Evolutionary conservation across 1,140 invertebrate species (phyloP).

Genomic region (Drosophila tropicalis): DNA sequence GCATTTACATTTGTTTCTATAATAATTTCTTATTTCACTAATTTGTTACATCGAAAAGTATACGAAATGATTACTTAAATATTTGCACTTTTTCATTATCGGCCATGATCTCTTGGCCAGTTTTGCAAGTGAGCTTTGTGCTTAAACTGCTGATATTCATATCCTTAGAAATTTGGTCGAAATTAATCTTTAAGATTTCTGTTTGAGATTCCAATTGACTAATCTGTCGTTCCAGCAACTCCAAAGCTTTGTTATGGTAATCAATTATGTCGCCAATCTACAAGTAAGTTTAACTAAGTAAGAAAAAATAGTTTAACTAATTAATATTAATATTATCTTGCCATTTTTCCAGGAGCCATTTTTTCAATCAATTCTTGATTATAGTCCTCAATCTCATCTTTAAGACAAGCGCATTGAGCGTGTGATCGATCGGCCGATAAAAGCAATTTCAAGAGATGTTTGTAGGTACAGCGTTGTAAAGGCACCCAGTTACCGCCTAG

Average conservation of each 20-base stretch:
- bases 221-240: constrained; percentile 36
- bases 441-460: constrained; percentile 35
- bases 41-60: constrained; percentile 16
- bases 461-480: constrained; percentile 18
- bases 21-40: constrained; percentile 30
- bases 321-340: neutral
- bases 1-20: constrained; percentile 42
- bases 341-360: constrained; percentile 21
- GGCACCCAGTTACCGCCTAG: neutral
- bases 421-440: constrained; percentile 37
- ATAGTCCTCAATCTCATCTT: constrained; percentile 31
- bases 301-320: neutral
- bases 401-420: constrained; percentile 37
- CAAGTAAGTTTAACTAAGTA: neutral
- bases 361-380: neutral
- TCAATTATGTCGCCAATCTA: constrained; percentile 44
- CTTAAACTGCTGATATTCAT: neutral
- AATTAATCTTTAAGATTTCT: neutral
- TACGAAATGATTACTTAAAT: constrained; percentile 6
- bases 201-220: constrained; percentile 12
- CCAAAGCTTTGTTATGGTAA: constrained; percentile 34
- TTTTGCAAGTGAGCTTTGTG: constrained; percentile 14
- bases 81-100: neutral
- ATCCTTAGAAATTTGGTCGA: constrained; percentile 13
- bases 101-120: neutral